Evolutionary conservation across 2,888 invertebrate species (phyloP), one percentile per base, ranked within the genome.

Genomic region (Coelogynopora nodosa): DNA sequence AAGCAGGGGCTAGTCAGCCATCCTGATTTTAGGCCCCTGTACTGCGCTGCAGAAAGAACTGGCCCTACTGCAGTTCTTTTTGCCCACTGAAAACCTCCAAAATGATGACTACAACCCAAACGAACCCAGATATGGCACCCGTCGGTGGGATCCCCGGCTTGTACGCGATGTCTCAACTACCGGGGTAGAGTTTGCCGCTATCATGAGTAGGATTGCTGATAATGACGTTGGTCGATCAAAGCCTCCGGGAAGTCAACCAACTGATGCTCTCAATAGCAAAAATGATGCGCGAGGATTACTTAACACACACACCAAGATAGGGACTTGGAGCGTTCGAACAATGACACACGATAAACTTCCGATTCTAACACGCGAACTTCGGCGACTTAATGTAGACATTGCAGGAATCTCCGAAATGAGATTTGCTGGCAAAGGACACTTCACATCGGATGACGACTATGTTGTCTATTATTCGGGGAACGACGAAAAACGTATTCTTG

Each of bases 301-400:
- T 26, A 74, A 74, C 74, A 74, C 74, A 74, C 27, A 74, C 74
- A 74, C 74, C 74, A 49, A 49, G 49, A 49, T 49, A 49, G 49
- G 49, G 49, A 49, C 49, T 10, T 74, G 74, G 74, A 74, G 23
- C 74, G 74, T 74, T 26, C 5, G 74, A 74, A 74, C 74, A 74
- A 74, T 74, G 74, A 74, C 74, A n/a, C 74, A 74, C 18, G 74
- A 74, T 26, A 74, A 74, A 74, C 23, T 74, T 5, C 74, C 74
- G 74, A 74, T 74, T 74, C 74, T 74, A 74, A 74, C 74, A n/a
- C 74, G 74, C 74, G 74, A 74, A 74, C 74, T 74, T 74, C 74
- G 74, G 23, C 74, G 74, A 74, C 74, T 74, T 10, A 74, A 74
- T 74, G 74, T 74, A 74, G 74, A 74, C 49, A 49, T 49, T 49